These are phyloP conservation scores for Coleophora deauratella DNA, from an alignment of 2,888 invertebrate species.

Conservation along the genomic window DNA sequence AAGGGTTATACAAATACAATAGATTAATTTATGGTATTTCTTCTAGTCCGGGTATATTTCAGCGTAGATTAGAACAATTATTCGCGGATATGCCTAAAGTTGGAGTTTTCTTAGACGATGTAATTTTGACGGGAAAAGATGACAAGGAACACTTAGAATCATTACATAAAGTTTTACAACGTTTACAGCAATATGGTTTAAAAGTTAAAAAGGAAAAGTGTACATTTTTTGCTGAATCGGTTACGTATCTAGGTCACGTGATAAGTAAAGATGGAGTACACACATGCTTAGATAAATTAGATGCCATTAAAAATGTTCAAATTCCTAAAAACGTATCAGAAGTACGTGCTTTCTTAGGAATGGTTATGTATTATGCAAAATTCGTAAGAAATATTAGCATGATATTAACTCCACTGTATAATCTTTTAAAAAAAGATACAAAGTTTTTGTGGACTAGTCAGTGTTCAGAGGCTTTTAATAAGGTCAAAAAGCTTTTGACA, in stretches of 20 bases:
- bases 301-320: slow-evolving; percentile 6
- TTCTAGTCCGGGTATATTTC: slow-evolving; percentile 16
- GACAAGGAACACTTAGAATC: slow-evolving; percentile 6
- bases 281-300: too few relatives aligned
- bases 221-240: slow-evolving; percentile 8
- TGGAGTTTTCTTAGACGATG: slow-evolving; percentile 13
- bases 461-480: slow-evolving; percentile 5
- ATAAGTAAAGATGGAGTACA: slow-evolving; percentile 11
- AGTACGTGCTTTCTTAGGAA: slow-evolving; percentile 16
- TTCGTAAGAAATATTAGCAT: slow-evolving; percentile 15
- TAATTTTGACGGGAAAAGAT: slow-evolving; percentile 9
- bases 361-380: slow-evolving; percentile 17
- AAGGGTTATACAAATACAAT: slow-evolving; percentile 15
- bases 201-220: slow-evolving; percentile 14
- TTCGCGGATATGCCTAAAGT: slow-evolving; percentile 9
- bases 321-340: slow-evolving; percentile 15
- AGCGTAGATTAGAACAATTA: slow-evolving; percentile 12
- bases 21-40: slow-evolving; percentile 15
- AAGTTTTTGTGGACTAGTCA: slow-evolving; percentile 1
- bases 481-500: too few relatives aligned
- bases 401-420: slow-evolving; percentile 9
- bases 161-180: slow-evolving; percentile 12
- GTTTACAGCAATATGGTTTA: slow-evolving; percentile 9
- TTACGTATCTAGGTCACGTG: slow-evolving; percentile 8
- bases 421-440: too few relatives aligned